Percentiles rank a stretch among this genome's conserved stretches.
Conservation (phyloP, 2,888 invertebrate species). For the Pecten maximus region DNA sequence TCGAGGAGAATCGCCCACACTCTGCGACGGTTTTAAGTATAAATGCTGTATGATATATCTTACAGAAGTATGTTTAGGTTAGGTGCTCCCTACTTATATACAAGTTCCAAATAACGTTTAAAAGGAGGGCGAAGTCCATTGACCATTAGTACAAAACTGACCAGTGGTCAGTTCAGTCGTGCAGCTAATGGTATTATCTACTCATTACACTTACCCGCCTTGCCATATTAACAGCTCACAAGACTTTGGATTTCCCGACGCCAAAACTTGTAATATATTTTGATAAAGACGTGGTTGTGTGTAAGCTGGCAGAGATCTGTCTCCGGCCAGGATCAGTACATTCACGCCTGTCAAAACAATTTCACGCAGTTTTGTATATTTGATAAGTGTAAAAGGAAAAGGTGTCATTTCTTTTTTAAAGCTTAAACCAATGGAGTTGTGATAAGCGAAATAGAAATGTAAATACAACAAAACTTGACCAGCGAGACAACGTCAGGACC, state of each 20-base stretch:
- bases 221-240: background rate
- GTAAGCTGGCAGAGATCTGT: slow-evolving; percentile 14
- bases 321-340: slow-evolving; percentile 14
- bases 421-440: background rate
- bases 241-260: slow-evolving; percentile 27
- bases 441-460: slow-evolving; percentile 26
- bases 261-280: slow-evolving; percentile 35
- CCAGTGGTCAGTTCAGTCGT: background rate
- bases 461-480: slow-evolving; percentile 13
- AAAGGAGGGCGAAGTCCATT: background rate
- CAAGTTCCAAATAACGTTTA: background rate
- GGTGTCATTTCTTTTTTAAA: slow-evolving; percentile 4
- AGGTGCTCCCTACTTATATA: slow-evolving; percentile 31
- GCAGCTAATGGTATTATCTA: slow-evolving; percentile 24
- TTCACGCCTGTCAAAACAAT: slow-evolving; percentile 35
- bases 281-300: background rate
- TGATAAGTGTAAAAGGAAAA: slow-evolving; percentile 13
- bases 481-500: background rate
- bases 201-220: slow-evolving; percentile 35
- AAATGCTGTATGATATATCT: too few species aligned
- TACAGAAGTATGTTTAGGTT: too few species aligned
- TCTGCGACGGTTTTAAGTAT: too few species aligned
- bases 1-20: too few species aligned
- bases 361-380: slow-evolving; percentile 22
- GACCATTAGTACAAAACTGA: background rate